A percentile compares a stretch with the other conserved stretches of the same genome.
These are phyloP conservation scores for Anodontia alba DNA, from an alignment of 2,888 invertebrate genomes.

Conservation along the genomic window DNA sequence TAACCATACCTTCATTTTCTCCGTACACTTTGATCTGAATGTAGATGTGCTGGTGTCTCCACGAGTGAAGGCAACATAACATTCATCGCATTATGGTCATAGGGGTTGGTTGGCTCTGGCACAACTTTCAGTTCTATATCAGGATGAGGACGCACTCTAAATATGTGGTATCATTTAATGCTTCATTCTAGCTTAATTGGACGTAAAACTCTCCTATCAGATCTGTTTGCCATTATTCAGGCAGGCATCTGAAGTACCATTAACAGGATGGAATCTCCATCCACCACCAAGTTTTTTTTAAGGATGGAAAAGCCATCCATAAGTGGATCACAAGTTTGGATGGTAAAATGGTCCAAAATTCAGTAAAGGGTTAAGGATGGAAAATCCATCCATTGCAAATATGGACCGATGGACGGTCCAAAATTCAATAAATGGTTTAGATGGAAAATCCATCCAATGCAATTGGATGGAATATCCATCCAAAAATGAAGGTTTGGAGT, in stretches of 20 bases:
- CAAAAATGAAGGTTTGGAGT: too few species aligned
- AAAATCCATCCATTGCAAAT: background rate
- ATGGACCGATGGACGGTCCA: too few species aligned
- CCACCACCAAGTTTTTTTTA: background rate
- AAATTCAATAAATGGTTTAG: background rate
- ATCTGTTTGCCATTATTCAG: background rate
- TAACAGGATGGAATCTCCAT: background rate
- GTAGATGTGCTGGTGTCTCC: constrained; percentile 6
- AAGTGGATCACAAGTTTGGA: too few species aligned
- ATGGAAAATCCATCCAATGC: background rate
- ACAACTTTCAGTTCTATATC: constrained; percentile 6
- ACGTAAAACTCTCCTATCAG: background rate
- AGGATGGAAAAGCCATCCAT: constrained; percentile 1
- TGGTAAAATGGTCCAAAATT: too few species aligned
- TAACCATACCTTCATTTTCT: background rate
- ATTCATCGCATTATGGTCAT: constrained; percentile 31
- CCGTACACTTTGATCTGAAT: background rate
- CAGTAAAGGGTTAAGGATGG: too few species aligned
- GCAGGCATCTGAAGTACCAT: background rate
- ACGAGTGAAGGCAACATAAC: constrained; percentile 18
- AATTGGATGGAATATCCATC: too few species aligned
- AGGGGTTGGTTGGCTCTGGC: constrained; percentile 25
- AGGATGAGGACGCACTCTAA: constrained; percentile 16
- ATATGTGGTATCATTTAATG: constrained; percentile 38
- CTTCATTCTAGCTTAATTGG: constrained; percentile 4